Conservation (phyloP, 2,113 vertebrate species). For the Monopterus albus region DNA sequence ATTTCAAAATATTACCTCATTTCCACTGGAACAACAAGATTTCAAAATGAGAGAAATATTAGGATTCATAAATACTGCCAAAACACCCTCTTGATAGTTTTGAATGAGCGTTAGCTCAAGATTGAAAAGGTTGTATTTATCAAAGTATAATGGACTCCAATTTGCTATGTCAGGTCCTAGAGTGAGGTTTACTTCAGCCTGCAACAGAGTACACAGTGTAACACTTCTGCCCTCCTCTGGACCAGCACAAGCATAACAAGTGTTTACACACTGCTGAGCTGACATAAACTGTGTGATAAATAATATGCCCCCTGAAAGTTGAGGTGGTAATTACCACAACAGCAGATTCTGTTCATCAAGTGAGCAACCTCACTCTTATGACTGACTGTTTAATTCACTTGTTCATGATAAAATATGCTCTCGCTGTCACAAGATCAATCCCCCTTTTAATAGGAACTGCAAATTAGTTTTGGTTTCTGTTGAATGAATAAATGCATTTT, state of each 20-base stretch:
- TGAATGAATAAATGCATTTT: constrained; percentile 61
- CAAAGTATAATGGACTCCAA: constrained; percentile 71
- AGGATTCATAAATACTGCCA: constrained; percentile 70
- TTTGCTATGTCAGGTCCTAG: constrained; percentile 46
- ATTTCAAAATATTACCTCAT: constrained; percentile 73
- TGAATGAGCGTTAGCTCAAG: constrained; percentile 50
- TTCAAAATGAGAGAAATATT: constrained; percentile 69
- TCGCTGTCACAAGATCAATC: constrained; percentile 47
- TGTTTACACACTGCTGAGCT: constrained; percentile 19
- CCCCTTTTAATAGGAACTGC: constrained; percentile 39
- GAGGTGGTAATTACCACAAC: constrained; percentile 30
- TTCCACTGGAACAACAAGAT: constrained; percentile 64
- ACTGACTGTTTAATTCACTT: constrained; percentile 46
- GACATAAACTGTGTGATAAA: constrained; percentile 23
- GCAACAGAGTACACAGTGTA: constrained; percentile 35
- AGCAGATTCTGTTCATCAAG: constrained; percentile 53
- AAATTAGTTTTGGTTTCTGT: constrained; percentile 68
- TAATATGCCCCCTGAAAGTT: constrained; percentile 44
- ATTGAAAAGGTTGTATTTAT: constrained; percentile 70
- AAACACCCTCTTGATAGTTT: constrained; percentile 65
- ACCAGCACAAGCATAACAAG: constrained; percentile 15
- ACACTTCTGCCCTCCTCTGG: constrained; percentile 75
- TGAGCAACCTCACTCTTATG: constrained; percentile 34
- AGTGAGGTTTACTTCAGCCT: constrained; percentile 41
- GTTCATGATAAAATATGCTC: constrained; percentile 34